Percentiles rank a stretch among this genome's conserved stretches.
These are phyloP conservation scores for Caradrina kadenii DNA, from an alignment of 2,888 invertebrate species.

Conservation along the genomic window DNA sequence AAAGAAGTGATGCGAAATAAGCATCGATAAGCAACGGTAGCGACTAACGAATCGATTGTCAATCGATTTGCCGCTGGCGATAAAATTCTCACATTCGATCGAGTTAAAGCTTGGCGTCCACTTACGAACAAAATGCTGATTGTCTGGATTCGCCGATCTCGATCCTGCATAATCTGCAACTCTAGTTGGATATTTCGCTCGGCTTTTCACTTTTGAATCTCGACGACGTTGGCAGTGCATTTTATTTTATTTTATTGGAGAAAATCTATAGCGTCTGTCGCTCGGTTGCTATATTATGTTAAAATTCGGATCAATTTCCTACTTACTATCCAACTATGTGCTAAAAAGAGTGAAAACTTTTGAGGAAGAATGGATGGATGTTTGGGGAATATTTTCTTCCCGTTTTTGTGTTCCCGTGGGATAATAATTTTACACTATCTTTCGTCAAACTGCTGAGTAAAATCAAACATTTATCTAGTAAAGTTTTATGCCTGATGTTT, in stretches of 20 bases:
- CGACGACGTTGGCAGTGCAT: background rate
- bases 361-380: too few species aligned
- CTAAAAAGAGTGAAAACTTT: too few species aligned
- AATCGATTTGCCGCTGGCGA: constrained; percentile 67
- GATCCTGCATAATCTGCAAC: constrained; percentile 35
- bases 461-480: too few species aligned
- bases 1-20: constrained; percentile 71
- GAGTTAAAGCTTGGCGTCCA: constrained; percentile 39
- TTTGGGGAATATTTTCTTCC: too few species aligned
- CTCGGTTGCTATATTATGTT: background rate
- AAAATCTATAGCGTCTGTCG: background rate
- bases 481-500: too few species aligned
- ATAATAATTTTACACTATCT: too few species aligned
- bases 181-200: constrained; percentile 7
- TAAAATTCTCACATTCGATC: constrained; percentile 65
- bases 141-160: constrained; percentile 26
- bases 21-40: constrained; percentile 74
- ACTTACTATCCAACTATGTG: too few species aligned
- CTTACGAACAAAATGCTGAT: constrained; percentile 44
- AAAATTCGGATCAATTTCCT: too few species aligned
- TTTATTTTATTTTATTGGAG: constrained; percentile 1
- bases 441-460: too few species aligned
- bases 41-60: constrained; percentile 74
- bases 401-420: too few species aligned
- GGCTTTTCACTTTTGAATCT: constrained; percentile 1